Base-by-base conservation (phyloP, 2,113 vertebrate species). In the Blennius ocellaris region DNA sequence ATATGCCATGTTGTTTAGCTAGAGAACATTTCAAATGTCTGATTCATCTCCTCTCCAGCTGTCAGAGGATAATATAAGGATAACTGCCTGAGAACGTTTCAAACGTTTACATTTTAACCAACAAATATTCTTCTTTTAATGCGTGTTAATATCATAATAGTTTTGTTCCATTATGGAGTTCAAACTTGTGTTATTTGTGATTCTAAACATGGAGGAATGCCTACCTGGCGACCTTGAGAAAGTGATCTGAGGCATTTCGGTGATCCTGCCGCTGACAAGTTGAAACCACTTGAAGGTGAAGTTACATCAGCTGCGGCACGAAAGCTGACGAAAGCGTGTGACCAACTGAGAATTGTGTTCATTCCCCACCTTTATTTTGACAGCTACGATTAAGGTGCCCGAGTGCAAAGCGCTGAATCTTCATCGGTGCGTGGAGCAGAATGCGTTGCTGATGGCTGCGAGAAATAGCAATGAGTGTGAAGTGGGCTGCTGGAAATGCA, bases 241-340 rank as follows among this genome's bases (percentile, higher is more conserved):
- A 9, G 9, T 37, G 17, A 37, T 21, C 43, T 16, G 8, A 15
- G 11, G 48, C 41, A 39, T 68, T 62, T 41, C 47, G 21, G 11
- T 37, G 16, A 52, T 73, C 51, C 12, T 57, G 40, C 60, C 41
- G 21, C 59, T 64, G 39, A 45, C 48, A 52, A 49, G 49, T 11
- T 11, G 41, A 16, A 60, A 43, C 63, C 69, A 53, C n/a, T 60
- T 45, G 38, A 69, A 80, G 39, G 52, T 10, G 40, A 5, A 54
- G 54, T 69, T 65, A 44, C 47, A 66, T 69, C 60, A 69, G 36
- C 57, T 57, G 30, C 41, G 55, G 47, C 61, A 67, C 43, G 57
- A 5, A 50, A 61, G 37, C 12, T 48, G 56, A 67, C 38, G 57
- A 5, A 50, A 61, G 17, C 12, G 48, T 17, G 5, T 36, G 17